Base-by-base conservation (phyloP, 2,888 invertebrate genomes). In the Linnaemya tessellans region DNA sequence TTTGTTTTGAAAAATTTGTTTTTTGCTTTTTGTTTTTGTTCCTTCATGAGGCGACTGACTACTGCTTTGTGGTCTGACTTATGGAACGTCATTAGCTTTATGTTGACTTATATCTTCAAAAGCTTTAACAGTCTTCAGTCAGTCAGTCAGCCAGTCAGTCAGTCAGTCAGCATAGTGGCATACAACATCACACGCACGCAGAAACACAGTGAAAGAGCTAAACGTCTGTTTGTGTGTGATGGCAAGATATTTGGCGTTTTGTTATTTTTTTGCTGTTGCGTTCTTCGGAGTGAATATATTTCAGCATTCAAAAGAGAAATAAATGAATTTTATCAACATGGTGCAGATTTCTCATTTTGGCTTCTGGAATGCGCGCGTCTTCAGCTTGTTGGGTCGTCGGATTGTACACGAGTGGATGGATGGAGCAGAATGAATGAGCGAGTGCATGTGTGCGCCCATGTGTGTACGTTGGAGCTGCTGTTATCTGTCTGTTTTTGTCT, bases 321-420 rank as follows among this genome's bases (percentile, higher is more conserved):
- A 75, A 81, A 89, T 88, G 87, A 86, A 88, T 78, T 85, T 78
- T 87, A 85, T 83, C 81, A 89, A 91, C 89, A 89, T 90, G 91
- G 89, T 90, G 91, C 88, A 90, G 90, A 91, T 90, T 89, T 90
- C 89, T 89, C 91, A 90, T 90, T 85, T 89, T 89, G 90, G 91
- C 91, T 91, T 90, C 91, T 91, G 91, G 91, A 91, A 91, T 91
- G 91, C 90, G 89, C 90, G 89, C 86, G 79, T 85, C 80, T 83
- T 65, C 84, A 82, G 82, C 85, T 81, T 81, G 89, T 89, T 88
- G 87, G 43, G 71, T 38, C 56, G 70, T 35, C 38, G 58, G 73
- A 79, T 64, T 70, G 62, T 79, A 54, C 51, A 79, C 62, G 70
- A 62, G 41, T 79, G 11, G 30, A 70, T 70, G 51, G 62, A 70